phyloP scores from a whole-genome alignment of 1,140 invertebrate species.

The Drosophila eugracilis region DNA sequence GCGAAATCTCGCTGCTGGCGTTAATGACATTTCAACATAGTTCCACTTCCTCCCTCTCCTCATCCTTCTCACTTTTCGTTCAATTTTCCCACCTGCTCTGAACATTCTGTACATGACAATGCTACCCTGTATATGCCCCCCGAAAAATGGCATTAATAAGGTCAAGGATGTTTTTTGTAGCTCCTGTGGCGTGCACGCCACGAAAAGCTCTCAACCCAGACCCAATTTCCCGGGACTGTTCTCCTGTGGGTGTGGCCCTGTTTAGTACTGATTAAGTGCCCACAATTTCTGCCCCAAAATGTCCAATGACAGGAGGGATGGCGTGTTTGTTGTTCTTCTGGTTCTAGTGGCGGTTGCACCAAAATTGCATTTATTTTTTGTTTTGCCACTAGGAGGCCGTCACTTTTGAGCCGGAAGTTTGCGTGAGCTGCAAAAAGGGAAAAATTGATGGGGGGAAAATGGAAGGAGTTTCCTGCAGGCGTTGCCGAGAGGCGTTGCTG shows the following conservation, averaged over 20 bases:
- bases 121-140: background rate
- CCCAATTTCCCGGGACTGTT: conserved; percentile 11
- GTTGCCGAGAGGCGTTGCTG: conserved; percentile 11
- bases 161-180: conserved; percentile 63
- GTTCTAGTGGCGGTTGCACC: conserved; percentile 12
- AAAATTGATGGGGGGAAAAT: background rate
- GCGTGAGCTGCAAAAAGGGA: conserved; percentile 8
- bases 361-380: conserved; percentile 51
- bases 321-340: conserved; percentile 45
- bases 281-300: conserved; percentile 9
- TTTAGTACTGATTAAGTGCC: conserved; percentile 50
- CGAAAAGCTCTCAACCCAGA: conserved; percentile 18
- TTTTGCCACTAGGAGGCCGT: conserved; percentile 12
- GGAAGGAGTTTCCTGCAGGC: conserved; percentile 2
- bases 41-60: background rate
- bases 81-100: background rate
- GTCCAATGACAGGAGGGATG: conserved; percentile 10
- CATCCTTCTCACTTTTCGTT: background rate
- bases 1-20: conserved; percentile 28
- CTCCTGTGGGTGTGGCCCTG: conserved; percentile 30
- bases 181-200: conserved; percentile 20
- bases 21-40: conserved; percentile 61
- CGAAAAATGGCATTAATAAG: conserved; percentile 34
- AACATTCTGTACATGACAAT: conserved; percentile 39
- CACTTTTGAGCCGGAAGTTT: conserved; percentile 49